Evolutionary conservation across 92 coral and sea anemone species (phyloP), one percentile per base, ranked within the genome.

Genomic region (Muricea muricata): DNA sequence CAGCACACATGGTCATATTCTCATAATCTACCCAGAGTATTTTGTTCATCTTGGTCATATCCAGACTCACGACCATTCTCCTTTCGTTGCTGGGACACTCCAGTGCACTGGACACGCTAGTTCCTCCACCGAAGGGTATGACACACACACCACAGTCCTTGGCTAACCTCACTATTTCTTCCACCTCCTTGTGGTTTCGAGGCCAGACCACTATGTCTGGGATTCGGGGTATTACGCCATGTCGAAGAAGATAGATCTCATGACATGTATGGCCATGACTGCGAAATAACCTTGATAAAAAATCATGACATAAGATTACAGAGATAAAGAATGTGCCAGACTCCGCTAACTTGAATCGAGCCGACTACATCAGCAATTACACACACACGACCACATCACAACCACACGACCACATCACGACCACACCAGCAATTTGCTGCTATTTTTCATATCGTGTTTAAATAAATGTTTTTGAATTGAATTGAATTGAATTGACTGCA

Each of bases 151-250:
- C 90, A 85, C 77, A 91, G 39, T 89, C 84, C 54, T 90, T 91
- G 25, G 99, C 99, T 50, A 86, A 91, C 9, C 60, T 78, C 0
- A 96, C 97, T 7, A 96, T 87, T 47, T 78, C 42, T 83, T 96
- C 99, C 13, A 96, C 99, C 65, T 96, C 99, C 39, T 82, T 89
- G 75, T 96, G 99, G 79, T 89, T 85, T n/a, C 87, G 88, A 47
- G 99, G 99, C 99, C 99, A 96, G 55, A 96, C 71, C 50, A 96
- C 99, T 50, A 92, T 86, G 65, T 96, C 99, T 39, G 99, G 99
- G 57, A 96, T 96, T 60, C 98, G 91, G 54, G 88, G 91, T 9
- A 92, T 71, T 25, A 66, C 85, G 21, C 99, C 98, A 84, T 96
- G 97, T 23, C 99, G 94, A 20, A 96, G 90, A 66, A 87, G 86